phyloP scores from a whole-genome alignment of 2,797 vertebrate species.

The Sphaeramia orbicularis region DNA sequence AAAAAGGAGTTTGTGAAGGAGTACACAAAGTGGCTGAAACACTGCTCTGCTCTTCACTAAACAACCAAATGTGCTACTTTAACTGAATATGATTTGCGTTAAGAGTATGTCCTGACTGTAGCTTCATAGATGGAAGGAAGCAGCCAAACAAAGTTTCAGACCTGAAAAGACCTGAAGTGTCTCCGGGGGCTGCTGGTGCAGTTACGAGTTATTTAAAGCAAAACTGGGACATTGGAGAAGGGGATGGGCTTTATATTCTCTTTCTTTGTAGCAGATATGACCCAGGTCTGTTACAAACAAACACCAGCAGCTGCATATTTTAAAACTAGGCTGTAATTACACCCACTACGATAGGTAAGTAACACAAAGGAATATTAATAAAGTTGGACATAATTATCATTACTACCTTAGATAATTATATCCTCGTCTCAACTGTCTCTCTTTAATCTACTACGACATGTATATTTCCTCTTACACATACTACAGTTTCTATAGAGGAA shows the following conservation, averaged over 20 bases:
- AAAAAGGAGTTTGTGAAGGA: constrained; percentile 20
- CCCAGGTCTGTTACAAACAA: constrained; percentile 44
- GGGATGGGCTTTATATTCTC: constrained; percentile 42
- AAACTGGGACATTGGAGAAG: constrained; percentile 68
- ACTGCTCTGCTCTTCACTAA: constrained; percentile 3
- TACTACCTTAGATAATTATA: too few relatives aligned
- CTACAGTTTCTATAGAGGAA: constrained; percentile 6
- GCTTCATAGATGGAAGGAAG: constrained; percentile 7
- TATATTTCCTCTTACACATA: neutral
- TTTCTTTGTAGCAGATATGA: constrained; percentile 42
- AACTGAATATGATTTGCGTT: constrained; percentile 1
- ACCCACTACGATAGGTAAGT: constrained; percentile 24
- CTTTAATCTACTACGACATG: neutral
- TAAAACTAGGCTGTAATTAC: constrained; percentile 51
- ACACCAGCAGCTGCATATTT: constrained; percentile 31
- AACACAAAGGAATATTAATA: neutral
- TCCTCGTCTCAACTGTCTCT: neutral
- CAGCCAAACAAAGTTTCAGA: constrained; percentile 39
- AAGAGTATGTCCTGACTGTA: constrained; percentile 17
- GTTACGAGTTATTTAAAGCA: constrained; percentile 64
- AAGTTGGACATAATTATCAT: too few relatives aligned
- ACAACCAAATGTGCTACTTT: neutral
- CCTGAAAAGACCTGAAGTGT: constrained; percentile 35
- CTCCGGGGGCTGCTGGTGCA: constrained; percentile 41
- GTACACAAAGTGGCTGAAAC: neutral